Evolutionary conservation across 2,113 vertebrate species (phyloP).

Genomic region (Atrichornis clamosus): DNA sequence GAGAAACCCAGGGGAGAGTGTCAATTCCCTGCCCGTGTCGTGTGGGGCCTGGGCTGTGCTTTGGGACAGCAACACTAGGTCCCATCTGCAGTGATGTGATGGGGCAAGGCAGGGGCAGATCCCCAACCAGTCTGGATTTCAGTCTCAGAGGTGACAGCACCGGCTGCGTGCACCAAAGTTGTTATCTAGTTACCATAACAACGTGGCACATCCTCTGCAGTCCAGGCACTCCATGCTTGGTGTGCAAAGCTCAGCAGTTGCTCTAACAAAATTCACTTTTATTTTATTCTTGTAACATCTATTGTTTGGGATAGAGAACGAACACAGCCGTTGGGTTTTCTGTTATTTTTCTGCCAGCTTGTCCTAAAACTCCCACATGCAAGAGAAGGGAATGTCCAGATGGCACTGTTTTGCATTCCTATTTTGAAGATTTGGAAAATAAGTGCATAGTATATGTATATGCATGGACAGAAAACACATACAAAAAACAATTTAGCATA

Average conservation of each 20-base stretch:
- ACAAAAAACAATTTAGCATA: accelerated
- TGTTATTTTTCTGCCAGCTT: neutral
- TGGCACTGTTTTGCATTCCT: neutral
- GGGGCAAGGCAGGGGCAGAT: neutral
- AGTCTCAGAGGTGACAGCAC: neutral
- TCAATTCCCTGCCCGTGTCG: neutral
- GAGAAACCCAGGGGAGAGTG: neutral
- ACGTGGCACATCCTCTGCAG: constrained; percentile 46
- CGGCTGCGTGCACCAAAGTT: constrained; percentile 13
- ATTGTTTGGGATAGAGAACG: constrained; percentile 24
- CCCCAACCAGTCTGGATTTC: neutral
- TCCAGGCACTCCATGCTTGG: neutral
- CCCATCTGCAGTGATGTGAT: neutral
- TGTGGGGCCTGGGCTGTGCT: neutral
- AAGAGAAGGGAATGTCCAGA: neutral
- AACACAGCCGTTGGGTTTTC: neutral
- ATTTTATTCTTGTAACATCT: constrained; percentile 42
- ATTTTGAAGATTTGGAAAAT: neutral
- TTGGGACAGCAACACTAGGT: neutral
- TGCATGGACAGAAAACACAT: neutral
- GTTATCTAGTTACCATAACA: constrained; percentile 69
- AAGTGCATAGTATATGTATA: neutral
- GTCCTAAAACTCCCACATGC: neutral
- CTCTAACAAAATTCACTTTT: constrained; percentile 43
- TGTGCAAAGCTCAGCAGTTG: neutral